Base-by-base conservation (phyloP, 2,113 vertebrate genomes). In the Axis porcinus region DNA sequence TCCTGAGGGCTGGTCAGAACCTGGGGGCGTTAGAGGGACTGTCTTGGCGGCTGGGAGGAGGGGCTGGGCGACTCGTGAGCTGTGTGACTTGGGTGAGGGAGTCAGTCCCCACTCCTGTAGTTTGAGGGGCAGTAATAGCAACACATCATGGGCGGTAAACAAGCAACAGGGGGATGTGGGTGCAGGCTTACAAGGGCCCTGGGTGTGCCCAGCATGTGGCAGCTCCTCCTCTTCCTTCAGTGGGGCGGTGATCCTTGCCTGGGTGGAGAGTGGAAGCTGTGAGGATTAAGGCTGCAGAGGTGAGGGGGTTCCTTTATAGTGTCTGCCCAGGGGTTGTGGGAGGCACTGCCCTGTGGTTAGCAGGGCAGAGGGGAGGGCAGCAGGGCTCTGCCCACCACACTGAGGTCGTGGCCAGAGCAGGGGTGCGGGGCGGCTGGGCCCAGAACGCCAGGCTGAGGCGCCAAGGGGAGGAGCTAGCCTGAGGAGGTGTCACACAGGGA, bases 111-210 rank as follows among this genome's bases (percentile, higher is more conserved):
- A 78, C 50, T 87, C 21, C 40, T 40, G 28, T 47, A 7, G 86
- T 25, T 5, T 15, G 25, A 70, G 43, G 36, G 19, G 33, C 2
- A 7, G n/a, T 40, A 30, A 33, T 6, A 5, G 7, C 0, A 2
- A 25, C n/a, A n/a, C 6, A 4, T 62, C 67, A 14, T 25, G 2
- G 16, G 58, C 2, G 16, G 6, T 36, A 43, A 30, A 55, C 47
- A 21, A 43, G 33, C 55, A 21, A 58, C 6, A 5, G 36, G 10
- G 33, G 19, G 15, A 50, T 13, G 17, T 0, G 19, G 36, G 36
- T n/a, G 27, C 57, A 93, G 45, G 36, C 60, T 54, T 28, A 25
- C 21, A 11, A 0, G 4, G 76, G 47, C 60, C 60, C 54, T 40
- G 62, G n/a, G 33, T 10, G 7, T 70, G 23, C 52, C 28, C 5